Base-by-base conservation (phyloP, 2,888 invertebrate species). In the Carpatolechia fugitivella region DNA sequence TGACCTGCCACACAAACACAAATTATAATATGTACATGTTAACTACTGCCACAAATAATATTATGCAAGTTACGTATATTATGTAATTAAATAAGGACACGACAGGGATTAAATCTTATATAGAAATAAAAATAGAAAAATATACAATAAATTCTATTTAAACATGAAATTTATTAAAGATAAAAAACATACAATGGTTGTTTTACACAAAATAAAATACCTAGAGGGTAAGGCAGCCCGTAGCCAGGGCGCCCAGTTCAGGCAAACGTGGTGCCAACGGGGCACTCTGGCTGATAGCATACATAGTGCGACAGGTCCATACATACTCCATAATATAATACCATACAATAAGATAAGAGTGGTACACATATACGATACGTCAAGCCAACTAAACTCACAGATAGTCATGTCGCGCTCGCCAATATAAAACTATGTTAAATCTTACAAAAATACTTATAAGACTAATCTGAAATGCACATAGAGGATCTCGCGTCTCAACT, bases 361-460 rank as follows among this genome's bases (percentile, higher is more conserved):
- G 78, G 80, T 87, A 88, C 84, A 89, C 81, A 89, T 87, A 90
- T 86, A 88, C 72, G 82, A 86, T 88, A 88, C 82, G 85, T 83
- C 81, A 87, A 87, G 88, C 84, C 84, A 87, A 87, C 82, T 82
- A 79, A 88, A 86, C 84, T 83, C 84, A 84, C 84, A 80, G 75
- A 80, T 81, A 85, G 89, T 89, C 88, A 87, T 85, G 89, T 83
- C 85, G 86, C 84, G 78, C 86, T 88, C 79, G 85, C 85, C 78
- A 81, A 78, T 86, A 85, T 79, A 87, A 85, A 88, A 86, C 85
- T 86, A 89, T 82, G 78, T 85, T 82, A 82, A 86, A 85, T 85
- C 90, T 90, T 90, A 90, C 83, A 90, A 90, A 90, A 90, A 89
- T 89, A 89, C 90, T 90, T 90, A 89, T 84, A 82, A 77, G 78